Evolutionary conservation across 2,113 vertebrate genomes (phyloP).

Genomic region (Setophaga coronata): DNA sequence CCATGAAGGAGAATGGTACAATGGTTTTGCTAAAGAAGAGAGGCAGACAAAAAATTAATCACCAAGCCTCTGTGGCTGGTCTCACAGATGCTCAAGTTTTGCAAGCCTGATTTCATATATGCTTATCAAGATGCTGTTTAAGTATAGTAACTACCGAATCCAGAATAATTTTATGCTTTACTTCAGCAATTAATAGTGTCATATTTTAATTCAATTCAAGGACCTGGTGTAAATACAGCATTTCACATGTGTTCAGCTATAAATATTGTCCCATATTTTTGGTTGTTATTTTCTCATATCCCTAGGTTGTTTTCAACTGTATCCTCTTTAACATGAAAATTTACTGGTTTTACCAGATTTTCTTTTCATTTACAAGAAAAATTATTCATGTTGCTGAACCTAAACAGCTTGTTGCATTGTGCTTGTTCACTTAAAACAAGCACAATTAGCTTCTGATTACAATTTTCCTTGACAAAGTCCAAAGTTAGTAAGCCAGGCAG

Average conservation of each 20-base stretch:
- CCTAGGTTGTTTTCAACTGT: neutral
- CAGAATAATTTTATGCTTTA: neutral
- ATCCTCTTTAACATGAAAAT: neutral
- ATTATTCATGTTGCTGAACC: neutral
- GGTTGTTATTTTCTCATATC: neutral
- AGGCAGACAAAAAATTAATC: neutral
- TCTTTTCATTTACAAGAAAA: neutral
- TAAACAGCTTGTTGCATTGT: neutral
- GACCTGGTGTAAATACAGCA: neutral
- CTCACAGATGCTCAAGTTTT: neutral
- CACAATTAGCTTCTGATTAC: neutral
- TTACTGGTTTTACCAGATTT: neutral
- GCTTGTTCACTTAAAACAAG: neutral
- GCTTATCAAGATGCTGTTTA: neutral
- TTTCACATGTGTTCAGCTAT: neutral
- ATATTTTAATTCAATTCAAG: neutral
- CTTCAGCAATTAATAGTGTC: neutral
- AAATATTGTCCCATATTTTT: neutral
- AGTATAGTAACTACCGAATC: neutral
- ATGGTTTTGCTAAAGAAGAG: neutral
- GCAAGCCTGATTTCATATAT: neutral
- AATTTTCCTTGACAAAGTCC: neutral
- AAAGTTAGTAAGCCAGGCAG: neutral
- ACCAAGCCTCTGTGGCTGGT: neutral
- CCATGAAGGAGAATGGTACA: neutral